Evolutionary conservation across 2,113 vertebrate genomes (phyloP), one percentile per base, ranked within the genome.

Genomic region (Candoia aspera): DNA sequence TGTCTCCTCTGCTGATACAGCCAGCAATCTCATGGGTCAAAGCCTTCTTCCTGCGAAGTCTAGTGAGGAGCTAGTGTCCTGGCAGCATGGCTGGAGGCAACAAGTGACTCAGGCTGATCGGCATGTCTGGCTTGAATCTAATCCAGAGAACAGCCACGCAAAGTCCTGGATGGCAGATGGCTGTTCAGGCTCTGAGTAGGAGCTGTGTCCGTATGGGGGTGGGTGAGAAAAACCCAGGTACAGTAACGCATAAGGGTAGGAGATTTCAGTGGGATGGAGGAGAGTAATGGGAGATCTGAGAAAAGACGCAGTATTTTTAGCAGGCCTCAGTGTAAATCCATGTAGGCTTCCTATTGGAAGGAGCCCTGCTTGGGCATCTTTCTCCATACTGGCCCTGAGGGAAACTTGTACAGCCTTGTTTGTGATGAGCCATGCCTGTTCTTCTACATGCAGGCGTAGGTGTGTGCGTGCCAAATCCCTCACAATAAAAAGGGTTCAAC

Each of bases 161-260:
- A 85, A 89, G 79, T 33, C 17, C 49, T 64, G 19, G 57, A 59
- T 73, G 73, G 53, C 92, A 93, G 92, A 93, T 93, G 92, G 90
- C 53, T 68, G 49, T 68, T 59, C 59, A 89, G 86, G 59, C 79
- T 11, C 26, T 84, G 90, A 91, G 92, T 91, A 87, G 90, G 90
- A 85, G 33, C 59, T 58, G 86, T 33, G 57, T 91, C 90, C 87
- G 73, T 1, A 49, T 68, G 58, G 73, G 59, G 86, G 90, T 42
- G 73, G 68, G 46, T 83, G 79, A 92, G 87, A 92, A 53, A 85
- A 53, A 57, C 58, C 79, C 24, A 91, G 86, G 53, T 64, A 86
- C 17, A 6, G 79, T 29, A 88, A 49, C 86, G 57, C 54, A 87
- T 23, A 23, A 23, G 58, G 10, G 42, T 54, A 46, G 55, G 29